A percentile compares a stretch with the other conserved stretches of the same genome.
Evolutionary conservation across 2,888 invertebrate genomes (phyloP).

Genomic region (Cybosia mesomella): DNA sequence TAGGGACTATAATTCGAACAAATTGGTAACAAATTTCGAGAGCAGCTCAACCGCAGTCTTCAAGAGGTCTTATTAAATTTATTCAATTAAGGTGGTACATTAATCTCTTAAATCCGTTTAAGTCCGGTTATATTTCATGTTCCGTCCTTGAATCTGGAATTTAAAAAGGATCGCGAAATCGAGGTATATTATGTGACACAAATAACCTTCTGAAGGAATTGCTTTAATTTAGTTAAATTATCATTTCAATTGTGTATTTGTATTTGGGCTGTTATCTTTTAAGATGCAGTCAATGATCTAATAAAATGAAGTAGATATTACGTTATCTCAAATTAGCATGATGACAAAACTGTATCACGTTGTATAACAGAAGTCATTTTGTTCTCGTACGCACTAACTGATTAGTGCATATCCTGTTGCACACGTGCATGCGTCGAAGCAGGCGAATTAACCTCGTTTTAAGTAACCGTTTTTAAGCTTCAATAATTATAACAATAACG

Average conservation of each 20-base stretch:
- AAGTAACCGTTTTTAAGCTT: too few species aligned
- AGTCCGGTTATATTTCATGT: conserved; percentile 25
- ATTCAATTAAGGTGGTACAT: conserved; percentile 33
- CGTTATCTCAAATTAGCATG: not conserved
- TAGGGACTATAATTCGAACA: conserved; percentile 27
- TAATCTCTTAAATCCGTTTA: conserved; percentile 29
- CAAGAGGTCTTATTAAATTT: conserved; percentile 27
- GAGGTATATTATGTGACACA: conserved; percentile 29
- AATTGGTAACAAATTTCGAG: conserved; percentile 35
- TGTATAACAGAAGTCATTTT: too few species aligned
- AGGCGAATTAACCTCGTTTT: too few species aligned
- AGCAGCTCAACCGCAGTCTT: conserved; percentile 26
- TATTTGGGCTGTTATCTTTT: conserved; percentile 14
- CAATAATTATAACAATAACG: too few species aligned
- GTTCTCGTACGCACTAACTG: too few species aligned
- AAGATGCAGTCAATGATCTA: not conserved
- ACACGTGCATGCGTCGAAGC: too few species aligned
- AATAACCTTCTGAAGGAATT: conserved; percentile 29
- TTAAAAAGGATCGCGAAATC: conserved; percentile 23
- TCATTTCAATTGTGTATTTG: conserved; percentile 25
- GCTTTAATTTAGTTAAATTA: conserved; percentile 37
- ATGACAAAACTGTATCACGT: too few species aligned
- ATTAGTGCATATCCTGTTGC: too few species aligned
- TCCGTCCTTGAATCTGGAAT: conserved; percentile 17
- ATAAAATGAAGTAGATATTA: too few species aligned